These are phyloP conservation scores for Lycorma delicatula DNA, from an alignment of 1,140 invertebrate species.

Conservation along the genomic window DNA sequence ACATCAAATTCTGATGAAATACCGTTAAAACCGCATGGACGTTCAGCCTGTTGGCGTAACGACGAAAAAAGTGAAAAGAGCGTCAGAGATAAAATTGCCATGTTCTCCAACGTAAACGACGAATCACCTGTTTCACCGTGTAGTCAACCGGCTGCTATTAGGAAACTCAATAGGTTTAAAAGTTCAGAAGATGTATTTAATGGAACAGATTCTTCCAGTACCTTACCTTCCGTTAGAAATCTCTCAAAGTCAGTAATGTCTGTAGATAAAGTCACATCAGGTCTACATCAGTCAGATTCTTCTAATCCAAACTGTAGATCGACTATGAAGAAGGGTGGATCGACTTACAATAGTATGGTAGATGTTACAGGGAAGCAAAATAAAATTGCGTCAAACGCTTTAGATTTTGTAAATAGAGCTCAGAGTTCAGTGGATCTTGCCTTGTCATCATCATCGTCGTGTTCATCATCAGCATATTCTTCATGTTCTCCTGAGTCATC, in stretches of 20 bases:
- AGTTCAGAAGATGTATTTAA: conserved; percentile 46
- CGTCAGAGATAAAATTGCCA: conserved; percentile 78
- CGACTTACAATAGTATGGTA: conserved; percentile 23
- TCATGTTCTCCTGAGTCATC: conserved; percentile 33
- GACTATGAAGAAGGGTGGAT: conserved; percentile 16
- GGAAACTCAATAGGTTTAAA: conserved; percentile 36
- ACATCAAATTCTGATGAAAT: conserved; percentile 2
- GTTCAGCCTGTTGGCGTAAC: conserved; percentile 41
- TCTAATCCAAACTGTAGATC: not conserved
- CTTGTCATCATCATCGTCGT: conserved; percentile 16
- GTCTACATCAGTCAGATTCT: not conserved
- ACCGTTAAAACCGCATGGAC: not conserved
- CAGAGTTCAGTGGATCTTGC: conserved; percentile 38
- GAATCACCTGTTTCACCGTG: conserved; percentile 33
- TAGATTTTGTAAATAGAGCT: conserved; percentile 33
- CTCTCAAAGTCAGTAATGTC: conserved; percentile 18
- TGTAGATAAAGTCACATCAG: conserved; percentile 13
- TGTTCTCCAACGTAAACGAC: conserved; percentile 56
- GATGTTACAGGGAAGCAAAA: conserved; percentile 18
- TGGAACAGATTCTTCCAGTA: not conserved
- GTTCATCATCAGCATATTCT: conserved; percentile 26
- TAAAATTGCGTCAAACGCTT: conserved; percentile 6
- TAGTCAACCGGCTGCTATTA: not conserved
- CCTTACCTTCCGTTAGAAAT: conserved; percentile 6
- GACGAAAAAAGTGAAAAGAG: conserved; percentile 68